Percentiles rank a stretch among this genome's conserved stretches.
Evolutionary conservation across 2,113 vertebrate genomes (phyloP).

Genomic region (Pseudorhombus dupliciocellatus): DNA sequence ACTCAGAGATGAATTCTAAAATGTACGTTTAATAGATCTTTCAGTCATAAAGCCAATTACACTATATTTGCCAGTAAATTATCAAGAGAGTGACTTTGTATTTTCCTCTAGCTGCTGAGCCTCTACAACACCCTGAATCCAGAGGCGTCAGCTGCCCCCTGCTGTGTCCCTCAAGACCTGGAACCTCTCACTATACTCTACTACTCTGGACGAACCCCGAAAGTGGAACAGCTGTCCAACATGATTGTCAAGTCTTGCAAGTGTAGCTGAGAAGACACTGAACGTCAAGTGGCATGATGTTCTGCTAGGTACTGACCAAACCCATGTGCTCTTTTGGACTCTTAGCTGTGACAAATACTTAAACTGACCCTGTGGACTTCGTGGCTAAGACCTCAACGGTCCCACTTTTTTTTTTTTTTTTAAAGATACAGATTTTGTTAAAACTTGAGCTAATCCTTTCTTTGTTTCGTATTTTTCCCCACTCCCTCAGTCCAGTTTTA

Average conservation of each 20-base stretch:
- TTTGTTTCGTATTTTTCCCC: background rate
- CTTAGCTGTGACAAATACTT: constrained; percentile 67
- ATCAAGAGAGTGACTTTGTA: background rate
- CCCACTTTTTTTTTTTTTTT: constrained; percentile 22
- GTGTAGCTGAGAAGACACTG: constrained; percentile 87
- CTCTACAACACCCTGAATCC: constrained; percentile 94
- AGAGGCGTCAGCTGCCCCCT: constrained; percentile 90
- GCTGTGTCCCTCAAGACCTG: constrained; percentile 94
- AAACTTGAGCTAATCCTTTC: constrained; percentile 35
- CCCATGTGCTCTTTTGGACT: constrained; percentile 53
- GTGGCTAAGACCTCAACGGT: constrained; percentile 51
- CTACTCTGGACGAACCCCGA: constrained; percentile 91
- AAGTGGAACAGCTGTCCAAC: constrained; percentile 96
- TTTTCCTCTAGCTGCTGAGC: constrained; percentile 86
- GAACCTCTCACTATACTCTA: constrained; percentile 96
- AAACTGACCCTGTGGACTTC: constrained; percentile 53
- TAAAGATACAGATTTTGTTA: constrained; percentile 34
- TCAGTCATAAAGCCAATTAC: background rate
- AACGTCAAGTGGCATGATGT: constrained; percentile 30
- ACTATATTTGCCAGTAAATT: background rate
- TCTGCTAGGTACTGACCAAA: constrained; percentile 52
- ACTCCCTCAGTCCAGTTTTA: constrained; percentile 13
- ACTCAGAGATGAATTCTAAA: background rate
- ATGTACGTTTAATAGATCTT: background rate
- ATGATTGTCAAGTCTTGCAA: constrained; percentile 98